Evolutionary conservation across 2,797 vertebrate species (phyloP), one percentile per base, ranked within the genome.

Genomic region (Eulemur coronatus): DNA sequence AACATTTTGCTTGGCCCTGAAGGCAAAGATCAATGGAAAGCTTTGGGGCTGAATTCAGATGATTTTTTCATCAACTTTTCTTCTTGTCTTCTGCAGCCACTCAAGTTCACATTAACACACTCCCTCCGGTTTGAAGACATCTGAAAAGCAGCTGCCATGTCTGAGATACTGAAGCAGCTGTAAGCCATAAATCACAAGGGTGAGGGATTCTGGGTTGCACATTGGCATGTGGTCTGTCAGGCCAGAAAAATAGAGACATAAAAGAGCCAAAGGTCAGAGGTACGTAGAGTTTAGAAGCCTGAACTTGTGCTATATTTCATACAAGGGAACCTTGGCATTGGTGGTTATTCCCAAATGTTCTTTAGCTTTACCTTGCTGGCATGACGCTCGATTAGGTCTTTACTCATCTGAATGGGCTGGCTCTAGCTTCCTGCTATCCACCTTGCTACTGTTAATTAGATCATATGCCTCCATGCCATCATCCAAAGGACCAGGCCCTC

Each of bases 1-100:
- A 99, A 99, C 99, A 99, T 99, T 99, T 99, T 99, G 98, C 99
- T 99, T 99, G 99, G 99, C 98, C 98, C 99, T 97, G 98, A 98
- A 99, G 98, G 95, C 98, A 97, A 97, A 96, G 99, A 99, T 99
- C 99, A 99, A 99, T 99, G 98, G 97, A 96, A 98, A 98, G 99
- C 98, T 98, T 99, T 99, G 99, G 95, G 97, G 91, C 96, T 99
- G 99, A 99, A 99, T 99, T 99, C 99, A 99, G 99, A 99, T 99
- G 97, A 99, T 98, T 99, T 99, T 99, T 99, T 99, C 99, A 99
- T 98, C 98, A 98, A 98, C 98, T 97, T 98, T 98, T 5, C 96
- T 96, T 94, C 93, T 95, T 97, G 94, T 78, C 94, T 96, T 97
- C 97, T 95, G 91, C 80, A 97, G 94, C 95, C 98, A 98, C 9